These are phyloP conservation scores for Mormyrus proboscirostris DNA, from an alignment of 2,797 vertebrate species.

Conservation along the genomic window DNA sequence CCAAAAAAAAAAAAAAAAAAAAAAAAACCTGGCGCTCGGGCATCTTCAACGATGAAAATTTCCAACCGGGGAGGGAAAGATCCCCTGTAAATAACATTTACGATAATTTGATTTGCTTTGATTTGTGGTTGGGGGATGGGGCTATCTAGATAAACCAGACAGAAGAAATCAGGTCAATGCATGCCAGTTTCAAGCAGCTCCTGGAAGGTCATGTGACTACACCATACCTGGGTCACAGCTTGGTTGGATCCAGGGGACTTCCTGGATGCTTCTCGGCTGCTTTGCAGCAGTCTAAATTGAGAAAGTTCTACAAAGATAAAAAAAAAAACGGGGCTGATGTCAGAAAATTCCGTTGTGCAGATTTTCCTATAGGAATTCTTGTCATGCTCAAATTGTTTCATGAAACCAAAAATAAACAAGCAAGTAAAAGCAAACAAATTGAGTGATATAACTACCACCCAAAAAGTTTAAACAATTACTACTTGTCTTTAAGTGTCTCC, in stretches of 20 bases:
- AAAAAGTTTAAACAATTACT: neutral
- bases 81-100: neutral
- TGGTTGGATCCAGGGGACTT: constrained; percentile 57
- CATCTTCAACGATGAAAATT: neutral
- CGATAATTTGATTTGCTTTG: neutral
- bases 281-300: constrained; percentile 68
- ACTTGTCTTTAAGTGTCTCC: neutral
- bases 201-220: neutral
- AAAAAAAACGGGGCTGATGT: neutral
- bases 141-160: neutral
- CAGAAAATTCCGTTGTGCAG: neutral
- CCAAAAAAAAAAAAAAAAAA: neutral
- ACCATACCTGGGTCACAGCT: constrained; percentile 46
- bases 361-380: neutral
- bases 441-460: neutral
- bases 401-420: neutral
- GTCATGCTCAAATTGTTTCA: neutral
- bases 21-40: neutral
- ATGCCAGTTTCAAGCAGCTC: neutral
- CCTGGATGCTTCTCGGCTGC: constrained; percentile 68
- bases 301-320: constrained; percentile 62
- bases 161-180: neutral
- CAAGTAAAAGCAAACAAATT: neutral
- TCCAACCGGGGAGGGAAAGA: neutral
- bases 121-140: too few species aligned